Percentiles rank a stretch among this genome's conserved stretches.
Conservation (phyloP, 1,140 invertebrate genomes). For the Sitophilus oryzae region DNA sequence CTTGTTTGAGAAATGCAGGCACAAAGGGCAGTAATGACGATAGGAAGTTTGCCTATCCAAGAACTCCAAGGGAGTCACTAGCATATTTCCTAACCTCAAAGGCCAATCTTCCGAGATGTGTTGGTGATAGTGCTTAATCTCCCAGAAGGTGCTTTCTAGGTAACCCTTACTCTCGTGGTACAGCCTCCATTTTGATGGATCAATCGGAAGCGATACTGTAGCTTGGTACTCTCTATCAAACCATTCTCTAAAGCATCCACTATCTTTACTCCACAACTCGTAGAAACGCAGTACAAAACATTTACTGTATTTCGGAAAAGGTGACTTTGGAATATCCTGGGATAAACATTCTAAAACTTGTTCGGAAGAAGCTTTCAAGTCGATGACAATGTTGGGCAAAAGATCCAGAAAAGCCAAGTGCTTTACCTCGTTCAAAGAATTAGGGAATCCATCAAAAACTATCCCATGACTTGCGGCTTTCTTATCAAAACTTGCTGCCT, state of each 20-base stretch:
- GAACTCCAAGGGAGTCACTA: constrained; percentile 49
- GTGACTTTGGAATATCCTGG: constrained; percentile 32
- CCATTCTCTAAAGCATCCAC: constrained; percentile 44
- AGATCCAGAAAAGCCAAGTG: constrained; percentile 46
- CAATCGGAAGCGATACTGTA: constrained; percentile 38
- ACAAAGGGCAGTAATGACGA: constrained; percentile 51
- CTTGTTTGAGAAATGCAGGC: constrained; percentile 43
- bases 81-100: constrained; percentile 36
- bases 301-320: constrained; percentile 42
- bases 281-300: constrained; percentile 45
- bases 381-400: constrained; percentile 50
- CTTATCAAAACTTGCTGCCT: constrained; percentile 46
- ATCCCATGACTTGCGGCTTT: constrained; percentile 46
- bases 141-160: constrained; percentile 35
- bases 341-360: constrained; percentile 43
- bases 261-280: constrained; percentile 42
- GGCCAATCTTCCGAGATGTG: constrained; percentile 35
- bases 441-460: constrained; percentile 55
- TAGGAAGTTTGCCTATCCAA: constrained; percentile 45
- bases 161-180: constrained; percentile 42
- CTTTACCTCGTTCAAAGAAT: constrained; percentile 44
- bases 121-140: constrained; percentile 34
- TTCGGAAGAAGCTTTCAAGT: constrained; percentile 43
- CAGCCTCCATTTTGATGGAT: constrained; percentile 47
- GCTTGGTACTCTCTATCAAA: constrained; percentile 50